Conservation (phyloP, 2,113 vertebrate species). For the Macquaria australasica region DNA sequence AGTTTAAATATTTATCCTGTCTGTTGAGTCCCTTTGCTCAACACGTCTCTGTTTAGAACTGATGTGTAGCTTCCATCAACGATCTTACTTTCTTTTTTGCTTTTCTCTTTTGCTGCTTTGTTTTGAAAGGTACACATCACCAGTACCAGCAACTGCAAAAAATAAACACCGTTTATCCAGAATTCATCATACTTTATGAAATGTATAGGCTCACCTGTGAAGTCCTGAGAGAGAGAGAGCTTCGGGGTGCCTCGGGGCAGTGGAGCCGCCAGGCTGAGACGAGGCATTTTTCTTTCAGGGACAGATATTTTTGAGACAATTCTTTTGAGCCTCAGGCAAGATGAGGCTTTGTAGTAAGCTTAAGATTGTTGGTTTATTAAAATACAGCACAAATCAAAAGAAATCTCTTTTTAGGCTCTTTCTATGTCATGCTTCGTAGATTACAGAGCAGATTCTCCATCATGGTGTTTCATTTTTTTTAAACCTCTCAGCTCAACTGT, state of each 20-base stretch:
- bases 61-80: background rate
- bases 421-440: background rate
- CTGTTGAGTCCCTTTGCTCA: conserved; percentile 13
- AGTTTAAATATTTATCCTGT: conserved; percentile 33
- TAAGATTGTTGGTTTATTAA: conserved; percentile 8
- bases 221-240: conserved; percentile 6
- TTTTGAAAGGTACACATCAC: background rate
- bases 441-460: background rate
- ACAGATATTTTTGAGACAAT: conserved; percentile 18
- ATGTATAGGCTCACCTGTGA: background rate
- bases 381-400: conserved; percentile 35
- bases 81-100: background rate
- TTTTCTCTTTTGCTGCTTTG: conserved; percentile 1
- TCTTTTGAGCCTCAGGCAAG: conserved; percentile 19
- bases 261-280: conserved; percentile 32
- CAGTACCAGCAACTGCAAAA: background rate
- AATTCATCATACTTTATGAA: conserved; percentile 2
- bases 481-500: background rate
- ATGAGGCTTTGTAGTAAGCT: conserved; percentile 16
- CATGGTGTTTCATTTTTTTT: background rate
- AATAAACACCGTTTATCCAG: background rate
- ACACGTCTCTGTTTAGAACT: conserved; percentile 6
- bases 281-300: conserved; percentile 9
- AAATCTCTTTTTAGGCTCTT: background rate
- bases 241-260: conserved; percentile 37